A percentile compares a stretch with the other conserved stretches of the same genome.
These are phyloP conservation scores for Cheiracanthium punctorium DNA, from an alignment of 2,888 invertebrate species.

Conservation along the genomic window DNA sequence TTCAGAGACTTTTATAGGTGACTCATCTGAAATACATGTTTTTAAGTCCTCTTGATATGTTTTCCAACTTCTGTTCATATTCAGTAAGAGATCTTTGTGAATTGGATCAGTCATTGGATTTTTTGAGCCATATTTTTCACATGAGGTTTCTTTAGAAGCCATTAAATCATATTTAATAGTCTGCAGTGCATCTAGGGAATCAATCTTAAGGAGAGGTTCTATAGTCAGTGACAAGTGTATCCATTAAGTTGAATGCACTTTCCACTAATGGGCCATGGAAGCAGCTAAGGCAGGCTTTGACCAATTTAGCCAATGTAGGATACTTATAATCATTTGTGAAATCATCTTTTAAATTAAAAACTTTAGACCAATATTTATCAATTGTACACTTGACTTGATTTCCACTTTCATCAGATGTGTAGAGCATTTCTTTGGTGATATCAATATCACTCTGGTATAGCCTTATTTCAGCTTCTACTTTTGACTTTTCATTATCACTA, in stretches of 20 bases:
- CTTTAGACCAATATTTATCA: conserved; percentile 9
- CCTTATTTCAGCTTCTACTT: not conserved
- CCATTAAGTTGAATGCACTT: not conserved
- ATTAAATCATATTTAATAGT: no score
- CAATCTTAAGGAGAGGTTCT: no score
- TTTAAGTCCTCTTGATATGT: no score
- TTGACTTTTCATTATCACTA: not conserved
- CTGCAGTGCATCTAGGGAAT: no score
- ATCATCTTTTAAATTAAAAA: conserved; percentile 12
- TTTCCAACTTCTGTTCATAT: no score
- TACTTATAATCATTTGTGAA: conserved; percentile 1
- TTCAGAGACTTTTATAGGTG: no score
- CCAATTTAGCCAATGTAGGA: not conserved
- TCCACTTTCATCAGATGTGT: not conserved
- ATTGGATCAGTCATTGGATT: no score
- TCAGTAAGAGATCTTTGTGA: no score
- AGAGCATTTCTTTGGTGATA: conserved; percentile 5
- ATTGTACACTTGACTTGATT: not conserved
- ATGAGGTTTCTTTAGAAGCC: no score
- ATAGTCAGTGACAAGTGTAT: not conserved
- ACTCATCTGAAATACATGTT: no score
- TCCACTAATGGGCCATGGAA: conserved; percentile 6
- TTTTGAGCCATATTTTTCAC: no score
- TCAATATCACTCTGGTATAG: conserved; percentile 9
- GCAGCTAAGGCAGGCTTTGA: not conserved